Percentiles rank a stretch among this genome's conserved stretches.
phyloP scores from a whole-genome alignment of 2,113 vertebrate genomes.

The Sander vitreus region DNA sequence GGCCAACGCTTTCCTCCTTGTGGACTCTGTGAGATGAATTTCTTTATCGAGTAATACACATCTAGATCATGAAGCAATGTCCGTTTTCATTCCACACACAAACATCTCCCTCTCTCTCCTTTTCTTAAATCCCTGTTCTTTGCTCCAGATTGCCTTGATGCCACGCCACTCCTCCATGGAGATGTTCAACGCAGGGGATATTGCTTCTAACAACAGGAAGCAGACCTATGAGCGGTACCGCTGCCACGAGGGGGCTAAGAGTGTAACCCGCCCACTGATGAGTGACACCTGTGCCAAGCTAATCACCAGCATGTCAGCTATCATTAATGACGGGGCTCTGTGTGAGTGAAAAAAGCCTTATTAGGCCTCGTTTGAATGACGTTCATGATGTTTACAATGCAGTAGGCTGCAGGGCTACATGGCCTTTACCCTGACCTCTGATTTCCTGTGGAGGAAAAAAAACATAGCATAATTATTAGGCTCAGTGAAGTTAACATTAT shows the following conservation, averaged over 20 bases:
- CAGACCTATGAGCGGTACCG: constrained; percentile 91
- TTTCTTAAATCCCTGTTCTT: not conserved
- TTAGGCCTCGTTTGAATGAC: not conserved
- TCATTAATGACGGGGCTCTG: constrained; percentile 91
- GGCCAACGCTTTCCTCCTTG: constrained; percentile 82
- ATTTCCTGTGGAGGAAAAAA: not conserved
- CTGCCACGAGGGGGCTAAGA: constrained; percentile 88
- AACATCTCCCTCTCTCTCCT: not conserved
- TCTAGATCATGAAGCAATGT: not conserved
- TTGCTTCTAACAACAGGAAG: constrained; percentile 83
- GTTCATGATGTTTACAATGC: not conserved
- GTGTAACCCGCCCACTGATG: constrained; percentile 77
- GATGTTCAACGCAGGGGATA: constrained; percentile 92
- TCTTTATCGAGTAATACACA: not conserved
- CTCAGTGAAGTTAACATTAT: not conserved
- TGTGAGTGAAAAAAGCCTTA: constrained; percentile 83
- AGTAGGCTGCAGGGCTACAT: not conserved
- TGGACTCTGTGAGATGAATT: constrained; percentile 91
- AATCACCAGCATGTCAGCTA: constrained; percentile 90
- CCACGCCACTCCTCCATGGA: constrained; percentile 91
- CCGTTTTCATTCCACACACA: not conserved
- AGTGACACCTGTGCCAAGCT: constrained; percentile 90
- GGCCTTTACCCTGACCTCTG: constrained; percentile 1
- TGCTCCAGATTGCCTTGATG: constrained; percentile 88
- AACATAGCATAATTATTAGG: not conserved